Percentiles rank a stretch among this genome's conserved stretches.
phyloP scores from a whole-genome alignment of 1,140 invertebrate species.

The Drosophila tani region DNA sequence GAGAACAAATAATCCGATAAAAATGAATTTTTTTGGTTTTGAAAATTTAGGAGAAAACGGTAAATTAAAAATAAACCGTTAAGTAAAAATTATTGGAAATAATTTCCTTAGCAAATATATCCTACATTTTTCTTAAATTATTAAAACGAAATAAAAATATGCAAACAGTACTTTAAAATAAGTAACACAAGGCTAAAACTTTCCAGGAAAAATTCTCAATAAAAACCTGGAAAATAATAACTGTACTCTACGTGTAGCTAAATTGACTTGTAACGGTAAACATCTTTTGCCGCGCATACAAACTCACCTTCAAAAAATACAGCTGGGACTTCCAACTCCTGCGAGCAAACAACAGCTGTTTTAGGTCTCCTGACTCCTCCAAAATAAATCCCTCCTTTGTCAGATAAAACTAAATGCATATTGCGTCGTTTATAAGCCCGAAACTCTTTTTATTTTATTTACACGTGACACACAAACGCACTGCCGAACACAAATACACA shows the following conservation, averaged over 20 bases:
- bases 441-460: conserved; percentile 11
- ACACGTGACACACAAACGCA: conserved; percentile 14
- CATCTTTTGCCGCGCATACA: conserved; percentile 3
- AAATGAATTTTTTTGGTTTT: too few species aligned
- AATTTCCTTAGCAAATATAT: too few species aligned
- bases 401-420: background rate
- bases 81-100: too few species aligned
- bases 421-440: conserved; percentile 1
- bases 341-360: conserved; percentile 30
- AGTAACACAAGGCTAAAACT: too few species aligned
- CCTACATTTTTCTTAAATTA: too few species aligned
- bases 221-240: background rate
- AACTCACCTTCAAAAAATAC: conserved; percentile 29
- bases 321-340: conserved; percentile 27
- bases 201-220: background rate
- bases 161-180: too few species aligned
- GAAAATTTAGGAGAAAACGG: too few species aligned
- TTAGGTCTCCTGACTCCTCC: conserved; percentile 1
- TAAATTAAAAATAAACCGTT: too few species aligned
- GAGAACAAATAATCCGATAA: too few species aligned
- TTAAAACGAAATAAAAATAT: too few species aligned
- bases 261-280: conserved; percentile 15
- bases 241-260: background rate
- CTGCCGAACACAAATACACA: conserved; percentile 15
- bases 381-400: background rate